Evolutionary conservation across 2,797 vertebrate genomes (phyloP).

Genomic region (Diceros bicornis): DNA sequence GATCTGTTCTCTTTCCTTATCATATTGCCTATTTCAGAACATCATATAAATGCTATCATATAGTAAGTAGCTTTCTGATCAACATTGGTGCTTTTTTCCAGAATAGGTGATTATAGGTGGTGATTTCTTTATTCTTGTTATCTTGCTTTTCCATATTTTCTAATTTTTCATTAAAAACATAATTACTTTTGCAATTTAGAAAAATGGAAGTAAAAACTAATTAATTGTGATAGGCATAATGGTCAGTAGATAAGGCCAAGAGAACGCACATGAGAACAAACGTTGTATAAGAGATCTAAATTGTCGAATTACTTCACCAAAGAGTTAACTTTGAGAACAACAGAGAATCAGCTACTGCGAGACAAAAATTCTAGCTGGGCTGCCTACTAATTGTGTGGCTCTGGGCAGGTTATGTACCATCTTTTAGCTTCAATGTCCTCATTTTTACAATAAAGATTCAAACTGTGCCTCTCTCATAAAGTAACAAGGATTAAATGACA

Average conservation of each 20-base stretch:
- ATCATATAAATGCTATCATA: neutral
- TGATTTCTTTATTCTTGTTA: constrained; percentile 30
- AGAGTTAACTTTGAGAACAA: neutral
- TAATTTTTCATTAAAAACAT: neutral
- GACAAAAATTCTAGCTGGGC: neutral
- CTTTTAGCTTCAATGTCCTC: neutral
- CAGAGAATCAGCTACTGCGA: neutral
- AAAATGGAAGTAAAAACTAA: neutral
- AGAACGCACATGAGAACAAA: neutral
- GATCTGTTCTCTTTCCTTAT: neutral
- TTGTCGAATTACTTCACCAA: neutral
- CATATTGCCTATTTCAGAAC: neutral
- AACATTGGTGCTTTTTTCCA: neutral
- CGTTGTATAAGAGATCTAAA: neutral
- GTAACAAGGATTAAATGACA: neutral
- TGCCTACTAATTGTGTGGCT: neutral
- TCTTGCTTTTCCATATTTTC: constrained; percentile 21
- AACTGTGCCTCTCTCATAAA: neutral
- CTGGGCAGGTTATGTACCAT: neutral
- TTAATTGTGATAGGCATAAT: neutral
- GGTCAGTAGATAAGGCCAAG: neutral
- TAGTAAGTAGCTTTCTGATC: neutral
- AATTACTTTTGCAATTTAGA: constrained; percentile 6
- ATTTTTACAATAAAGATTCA: neutral
- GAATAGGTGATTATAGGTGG: neutral